phyloP scores from a whole-genome alignment of 1,140 invertebrate species.

The Meloidogyne chitwoodi region DNA sequence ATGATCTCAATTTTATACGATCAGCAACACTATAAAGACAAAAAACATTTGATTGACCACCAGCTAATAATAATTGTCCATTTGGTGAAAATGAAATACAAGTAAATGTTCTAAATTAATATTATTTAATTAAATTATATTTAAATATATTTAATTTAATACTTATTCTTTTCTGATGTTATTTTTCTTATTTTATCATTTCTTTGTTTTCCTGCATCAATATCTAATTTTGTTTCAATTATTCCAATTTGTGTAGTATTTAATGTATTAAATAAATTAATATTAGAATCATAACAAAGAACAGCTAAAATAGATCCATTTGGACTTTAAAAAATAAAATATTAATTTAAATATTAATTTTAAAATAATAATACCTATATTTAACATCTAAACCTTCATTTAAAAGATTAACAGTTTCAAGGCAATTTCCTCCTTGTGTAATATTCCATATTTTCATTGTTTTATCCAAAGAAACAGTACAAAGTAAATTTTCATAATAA shows the following conservation, averaged over 20 bases:
- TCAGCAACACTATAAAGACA: conserved; percentile 41
- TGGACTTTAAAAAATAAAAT: conserved; percentile 26
- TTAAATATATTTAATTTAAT: background rate
- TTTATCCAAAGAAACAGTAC: conserved; percentile 39
- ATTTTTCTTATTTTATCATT: conserved; percentile 38
- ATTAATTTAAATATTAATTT: background rate
- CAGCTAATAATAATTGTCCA: conserved; percentile 30
- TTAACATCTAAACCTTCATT: conserved; percentile 46
- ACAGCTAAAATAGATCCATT: conserved; percentile 37
- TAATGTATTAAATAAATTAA: conserved; percentile 32
- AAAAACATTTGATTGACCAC: conserved; percentile 47
- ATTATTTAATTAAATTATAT: background rate
- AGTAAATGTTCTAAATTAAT: conserved; percentile 37
- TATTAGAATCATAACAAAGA: conserved; percentile 42
- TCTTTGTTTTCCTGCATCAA: conserved; percentile 32
- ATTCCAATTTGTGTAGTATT: conserved; percentile 33
- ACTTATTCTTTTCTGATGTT: conserved; percentile 42
- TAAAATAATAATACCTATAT: conserved; percentile 24
- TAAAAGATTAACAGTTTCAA: conserved; percentile 37
- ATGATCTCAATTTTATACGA: conserved; percentile 26
- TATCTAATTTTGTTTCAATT: conserved; percentile 43
- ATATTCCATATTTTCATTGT: conserved; percentile 46
- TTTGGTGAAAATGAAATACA: conserved; percentile 44
- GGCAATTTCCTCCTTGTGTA: conserved; percentile 18
- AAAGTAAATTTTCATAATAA: conserved; percentile 21